Evolutionary conservation across 2,113 vertebrate genomes (phyloP), one percentile per base, ranked within the genome.

Genomic region (Orycteropus afer): DNA sequence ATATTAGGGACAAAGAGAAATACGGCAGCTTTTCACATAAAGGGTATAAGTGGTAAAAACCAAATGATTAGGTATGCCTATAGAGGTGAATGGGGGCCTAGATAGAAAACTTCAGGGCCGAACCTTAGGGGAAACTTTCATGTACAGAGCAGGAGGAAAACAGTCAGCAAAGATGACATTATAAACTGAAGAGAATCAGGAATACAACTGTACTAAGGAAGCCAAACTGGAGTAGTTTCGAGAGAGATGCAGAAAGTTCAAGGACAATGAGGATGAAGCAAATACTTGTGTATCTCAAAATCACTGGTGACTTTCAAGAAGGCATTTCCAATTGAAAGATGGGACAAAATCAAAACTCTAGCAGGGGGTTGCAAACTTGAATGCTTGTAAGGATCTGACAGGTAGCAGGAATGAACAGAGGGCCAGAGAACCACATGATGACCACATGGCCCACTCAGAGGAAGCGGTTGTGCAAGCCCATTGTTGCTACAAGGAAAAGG

Each of bases 71-170:
- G 59, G 37, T 92, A 42, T 71, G 23, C 18, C 59, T 12, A 22
- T 42, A 34, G 12, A 63, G 13, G 34, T 81, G 37, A 77, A 25
- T 51, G 42, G 74, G 23, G 11, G 65, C 42, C 37, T 49, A 80
- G 51, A 25, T 34, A 69, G 65, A 91, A 84, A 93, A 88, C 67
- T 88, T 51, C 42, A 85, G n/a, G 9, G 71, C 32, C 5, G 42
- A 91, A 93, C 13, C 59, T 89, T 77, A 76, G 51, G 57, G 69
- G 63, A 86, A 89, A 15, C 1, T 27, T 89, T 94, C 45, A 81
- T 40, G 25, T 53, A 76, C 23, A 29, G 11, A 5, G 22, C 4
- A 45, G 29, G 5, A 81, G 20, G 34, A 40, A 57, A 61, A 87
- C 4, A 67, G 34, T 71, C 47, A 79, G 29, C 17, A 90, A 88